These are phyloP conservation scores for Thereva unica DNA, from an alignment of 2,888 invertebrate genomes.

Conservation along the genomic window DNA sequence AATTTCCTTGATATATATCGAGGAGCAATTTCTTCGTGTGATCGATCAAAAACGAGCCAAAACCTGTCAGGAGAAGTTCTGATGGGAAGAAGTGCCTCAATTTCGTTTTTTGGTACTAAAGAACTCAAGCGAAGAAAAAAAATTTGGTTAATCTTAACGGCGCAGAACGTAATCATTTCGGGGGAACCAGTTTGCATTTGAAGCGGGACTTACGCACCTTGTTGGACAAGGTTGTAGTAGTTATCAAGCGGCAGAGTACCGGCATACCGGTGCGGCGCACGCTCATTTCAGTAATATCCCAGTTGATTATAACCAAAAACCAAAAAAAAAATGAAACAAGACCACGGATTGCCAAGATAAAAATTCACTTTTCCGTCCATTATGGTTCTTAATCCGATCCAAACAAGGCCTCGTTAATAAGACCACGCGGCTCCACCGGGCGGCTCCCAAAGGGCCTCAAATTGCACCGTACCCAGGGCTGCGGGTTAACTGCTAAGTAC, in stretches of 20 bases:
- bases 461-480: slow-evolving; percentile 15
- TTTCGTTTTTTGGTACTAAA: background rate
- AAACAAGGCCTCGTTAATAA: slow-evolving; percentile 30
- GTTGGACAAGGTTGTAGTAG: slow-evolving; percentile 28
- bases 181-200: slow-evolving; percentile 4
- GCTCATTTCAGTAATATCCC: slow-evolving; percentile 25
- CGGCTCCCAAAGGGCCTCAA: slow-evolving; percentile 14
- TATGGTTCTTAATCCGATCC: slow-evolving; percentile 34
- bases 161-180: background rate
- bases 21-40: slow-evolving; percentile 20
- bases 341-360: slow-evolving; percentile 8
- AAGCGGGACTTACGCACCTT: slow-evolving; percentile 28
- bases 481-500: slow-evolving; percentile 27
- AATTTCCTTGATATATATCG: background rate
- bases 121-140: slow-evolving; percentile 16
- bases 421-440: background rate
- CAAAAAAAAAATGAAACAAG: background rate
- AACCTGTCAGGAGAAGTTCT: slow-evolving; percentile 22
- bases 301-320: slow-evolving; percentile 18
- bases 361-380: slow-evolving; percentile 33
- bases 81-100: slow-evolving; percentile 3
- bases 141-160: slow-evolving; percentile 7
- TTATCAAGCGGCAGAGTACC: background rate
- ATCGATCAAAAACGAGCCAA: slow-evolving; percentile 19
- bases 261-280: slow-evolving; percentile 3